Base-by-base conservation (phyloP, 1,140 invertebrate genomes). In the Halictus rubicundus region DNA sequence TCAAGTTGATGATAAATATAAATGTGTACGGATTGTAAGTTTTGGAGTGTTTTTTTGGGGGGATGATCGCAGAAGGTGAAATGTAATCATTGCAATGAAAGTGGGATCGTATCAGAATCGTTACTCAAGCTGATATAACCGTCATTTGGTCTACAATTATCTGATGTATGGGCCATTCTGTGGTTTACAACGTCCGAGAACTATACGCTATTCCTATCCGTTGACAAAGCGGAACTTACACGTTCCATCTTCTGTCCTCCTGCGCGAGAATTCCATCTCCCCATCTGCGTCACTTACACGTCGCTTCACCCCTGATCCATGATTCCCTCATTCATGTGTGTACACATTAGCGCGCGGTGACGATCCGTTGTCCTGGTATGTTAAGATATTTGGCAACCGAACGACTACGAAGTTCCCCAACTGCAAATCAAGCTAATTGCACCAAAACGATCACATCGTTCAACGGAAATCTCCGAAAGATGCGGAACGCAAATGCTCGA, bases 151-250 rank as follows among this genome's bases (percentile, higher is more conserved):
- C 60, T 64, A 72, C 76, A 79, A 79, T 79, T 79, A 74, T 68
- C 52, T 61, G 78, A 73, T 68, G 78, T 59, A 73, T 49, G 63
- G 63, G 37, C 71, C 78, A 74, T 68, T 66, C 54, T 65, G 78
- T 25, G 78, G 78, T 74, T 52, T 68, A 68, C 54, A 79, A 68
- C 71, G 39, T 74, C 78, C 78, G 61, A 73, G 52, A 59, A 74
- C 70, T 68, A 64, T n/a, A 49, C 64, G 42, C 23, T 68, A 59
- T 68, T 25, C 54, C 78, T 73, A 60, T 60, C 70, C 61, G 39
- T 68, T 73, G 78, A 79, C 78, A 79, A 79, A 74, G 71, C 70
- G 63, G 63, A 73, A 79, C 78, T 78, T 78, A 72, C 76, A 68
- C 61, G 63, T 66, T 74, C 64, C 71, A 68, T 74, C 78, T 68